These are phyloP conservation scores for Catocala sponsa DNA, from an alignment of 2,888 invertebrate genomes.

Conservation along the genomic window DNA sequence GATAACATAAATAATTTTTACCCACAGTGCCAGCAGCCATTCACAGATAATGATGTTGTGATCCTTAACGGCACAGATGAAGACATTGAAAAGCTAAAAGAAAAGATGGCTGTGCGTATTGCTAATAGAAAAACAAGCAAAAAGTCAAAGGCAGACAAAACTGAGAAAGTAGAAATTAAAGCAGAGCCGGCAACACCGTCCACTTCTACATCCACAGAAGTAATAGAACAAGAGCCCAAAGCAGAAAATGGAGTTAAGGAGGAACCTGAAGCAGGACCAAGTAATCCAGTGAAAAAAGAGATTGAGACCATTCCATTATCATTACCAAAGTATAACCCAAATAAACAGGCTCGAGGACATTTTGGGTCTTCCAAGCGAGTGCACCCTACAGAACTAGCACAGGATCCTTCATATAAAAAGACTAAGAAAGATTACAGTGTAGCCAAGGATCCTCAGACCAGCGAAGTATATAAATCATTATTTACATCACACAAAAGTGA, in stretches of 20 bases:
- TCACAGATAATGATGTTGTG: slow-evolving; percentile 93
- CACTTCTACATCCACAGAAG: slow-evolving; percentile 46
- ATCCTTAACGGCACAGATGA: slow-evolving; percentile 96
- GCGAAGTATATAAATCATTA: slow-evolving; percentile 97
- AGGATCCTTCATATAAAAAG: slow-evolving; percentile 92
- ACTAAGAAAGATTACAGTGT: slow-evolving; percentile 94
- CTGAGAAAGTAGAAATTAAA: slow-evolving; percentile 60
- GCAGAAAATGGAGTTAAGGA: slow-evolving; percentile 71
- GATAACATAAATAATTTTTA: slow-evolving; percentile 15
- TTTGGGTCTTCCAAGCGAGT: slow-evolving; percentile 81
- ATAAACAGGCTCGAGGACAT: slow-evolving; percentile 77
- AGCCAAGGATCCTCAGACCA: slow-evolving; percentile 96
- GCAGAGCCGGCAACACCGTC: slow-evolving; percentile 58
- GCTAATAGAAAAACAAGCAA: slow-evolving; percentile 91
- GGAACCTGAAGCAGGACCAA: slow-evolving; percentile 69
- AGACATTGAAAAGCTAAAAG: slow-evolving; percentile 90
- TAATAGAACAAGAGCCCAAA: slow-evolving; percentile 50
- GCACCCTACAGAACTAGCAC: slow-evolving; percentile 70
- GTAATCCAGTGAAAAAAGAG: slow-evolving; percentile 73
- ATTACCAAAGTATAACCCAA: slow-evolving; percentile 80
- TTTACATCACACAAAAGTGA: slow-evolving; percentile 97
- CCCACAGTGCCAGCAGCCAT: slow-evolving; percentile 93
- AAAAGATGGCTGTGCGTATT: slow-evolving; percentile 90
- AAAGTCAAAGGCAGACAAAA: slow-evolving; percentile 80
- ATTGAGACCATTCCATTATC: slow-evolving; percentile 81